These are phyloP conservation scores for Mionectes olivaceus DNA, from an alignment of 2,797 vertebrate species.

Conservation along the genomic window DNA sequence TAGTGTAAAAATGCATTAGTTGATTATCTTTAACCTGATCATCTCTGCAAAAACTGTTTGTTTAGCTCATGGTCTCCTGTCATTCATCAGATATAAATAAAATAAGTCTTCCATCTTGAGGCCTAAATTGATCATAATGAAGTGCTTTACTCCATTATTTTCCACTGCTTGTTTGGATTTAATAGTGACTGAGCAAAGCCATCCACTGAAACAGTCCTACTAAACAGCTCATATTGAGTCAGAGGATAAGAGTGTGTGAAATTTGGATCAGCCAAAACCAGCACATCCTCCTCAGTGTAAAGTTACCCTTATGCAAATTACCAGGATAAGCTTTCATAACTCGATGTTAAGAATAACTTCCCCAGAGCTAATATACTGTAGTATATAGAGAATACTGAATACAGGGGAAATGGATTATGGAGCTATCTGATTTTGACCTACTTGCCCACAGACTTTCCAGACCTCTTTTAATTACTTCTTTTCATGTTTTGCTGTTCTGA, in stretches of 20 bases:
- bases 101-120: neutral
- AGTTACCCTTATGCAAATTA: neutral
- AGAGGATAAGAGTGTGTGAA: neutral
- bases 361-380: neutral
- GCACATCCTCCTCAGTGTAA: neutral
- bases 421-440: neutral
- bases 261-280: neutral
- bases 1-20: neutral
- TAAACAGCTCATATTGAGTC: neutral
- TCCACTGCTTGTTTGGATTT: neutral
- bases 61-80: neutral
- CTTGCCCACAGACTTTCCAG: neutral
- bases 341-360: neutral
- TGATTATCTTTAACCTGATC: neutral
- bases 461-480: neutral
- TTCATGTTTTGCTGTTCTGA: neutral
- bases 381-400: neutral
- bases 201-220: neutral
- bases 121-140: neutral
- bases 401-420: neutral
- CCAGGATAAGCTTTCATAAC: neutral
- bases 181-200: neutral
- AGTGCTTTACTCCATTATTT: neutral
- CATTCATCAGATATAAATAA: neutral
- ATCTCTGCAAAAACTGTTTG: neutral